A percentile compares a stretch with the other conserved stretches of the same genome.
Evolutionary conservation across 1,140 invertebrate genomes (phyloP).

Genomic region (Trachelipus rathkii): DNA sequence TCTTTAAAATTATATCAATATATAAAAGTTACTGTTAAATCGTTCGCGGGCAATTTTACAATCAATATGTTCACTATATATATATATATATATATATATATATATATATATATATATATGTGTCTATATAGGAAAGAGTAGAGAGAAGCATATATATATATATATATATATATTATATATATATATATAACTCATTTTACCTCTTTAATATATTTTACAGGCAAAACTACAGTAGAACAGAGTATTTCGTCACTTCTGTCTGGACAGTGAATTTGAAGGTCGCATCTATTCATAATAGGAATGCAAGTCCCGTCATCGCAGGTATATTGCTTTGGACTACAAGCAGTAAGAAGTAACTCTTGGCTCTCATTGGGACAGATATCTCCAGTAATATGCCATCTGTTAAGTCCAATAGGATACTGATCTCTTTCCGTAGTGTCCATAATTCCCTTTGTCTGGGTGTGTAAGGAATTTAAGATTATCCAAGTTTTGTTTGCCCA

Average conservation of each 20-base stretch:
- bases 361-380: neutral
- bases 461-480: slow-evolving; percentile 23
- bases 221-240: slow-evolving; percentile 33
- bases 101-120: too few species aligned
- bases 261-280: slow-evolving; percentile 55
- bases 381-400: slow-evolving; percentile 39
- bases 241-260: slow-evolving; percentile 52
- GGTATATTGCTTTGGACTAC: slow-evolving; percentile 43
- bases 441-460: slow-evolving; percentile 27
- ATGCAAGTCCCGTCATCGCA: slow-evolving; percentile 48
- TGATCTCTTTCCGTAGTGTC: slow-evolving; percentile 23
- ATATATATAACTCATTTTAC: slow-evolving; percentile 1
- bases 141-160: too few species aligned
- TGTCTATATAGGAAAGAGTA: too few species aligned
- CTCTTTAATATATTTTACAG: slow-evolving; percentile 35
- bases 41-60: too few species aligned
- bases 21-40: too few species aligned
- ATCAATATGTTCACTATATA: too few species aligned
- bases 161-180: too few species aligned
- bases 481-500: slow-evolving; percentile 38
- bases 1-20: too few species aligned
- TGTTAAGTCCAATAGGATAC: slow-evolving; percentile 34
- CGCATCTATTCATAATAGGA: slow-evolving; percentile 50
- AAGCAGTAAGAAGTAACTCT: slow-evolving; percentile 28
- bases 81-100: too few species aligned